Conservation (phyloP, 2,888 invertebrate species). For the Copidosoma aretas region DNA sequence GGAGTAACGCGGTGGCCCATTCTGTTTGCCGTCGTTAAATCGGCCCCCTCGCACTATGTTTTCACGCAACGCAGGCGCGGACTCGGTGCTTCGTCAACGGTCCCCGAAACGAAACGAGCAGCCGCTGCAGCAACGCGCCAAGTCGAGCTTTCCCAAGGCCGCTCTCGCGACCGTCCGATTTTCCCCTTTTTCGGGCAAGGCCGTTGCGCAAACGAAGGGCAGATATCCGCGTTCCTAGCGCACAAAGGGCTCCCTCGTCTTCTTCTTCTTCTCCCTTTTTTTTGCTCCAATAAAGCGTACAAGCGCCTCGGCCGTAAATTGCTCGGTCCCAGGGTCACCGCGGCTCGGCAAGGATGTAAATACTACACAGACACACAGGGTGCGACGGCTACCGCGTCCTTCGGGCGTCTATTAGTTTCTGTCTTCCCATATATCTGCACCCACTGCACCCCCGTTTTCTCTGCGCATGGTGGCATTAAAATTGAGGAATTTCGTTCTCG, state of each 20-base stretch:
- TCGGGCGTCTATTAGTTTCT: conserved; percentile 8
- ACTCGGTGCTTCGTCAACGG: too few relatives aligned
- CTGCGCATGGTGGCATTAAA: conserved; percentile 11
- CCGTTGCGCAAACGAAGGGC: background rate
- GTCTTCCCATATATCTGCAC: background rate
- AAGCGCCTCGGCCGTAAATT: conserved; percentile 12
- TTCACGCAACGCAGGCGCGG: too few relatives aligned
- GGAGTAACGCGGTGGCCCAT: too few relatives aligned
- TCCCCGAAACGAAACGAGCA: too few relatives aligned
- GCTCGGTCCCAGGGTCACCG: conserved; percentile 26
- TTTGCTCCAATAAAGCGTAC: conserved; percentile 43
- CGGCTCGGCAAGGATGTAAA: background rate
- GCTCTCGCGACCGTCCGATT: background rate
- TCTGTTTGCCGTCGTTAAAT: too few relatives aligned
- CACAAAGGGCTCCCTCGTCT: conserved; percentile 9
- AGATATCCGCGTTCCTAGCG: background rate
- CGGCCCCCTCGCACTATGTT: too few relatives aligned
- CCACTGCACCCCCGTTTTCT: too few relatives aligned
- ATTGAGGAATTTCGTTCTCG: conserved; percentile 18
- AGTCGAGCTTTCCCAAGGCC: background rate
- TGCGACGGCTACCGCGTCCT: too few relatives aligned
- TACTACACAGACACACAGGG: conserved; percentile 16
- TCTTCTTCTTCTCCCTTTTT: conserved; percentile 36
- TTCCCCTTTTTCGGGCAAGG: background rate
- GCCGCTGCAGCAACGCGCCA: too few relatives aligned